Evolutionary conservation across 2,797 vertebrate genomes (phyloP), one percentile per base, ranked within the genome.

Genomic region (Melanogrammus aeglefinus): DNA sequence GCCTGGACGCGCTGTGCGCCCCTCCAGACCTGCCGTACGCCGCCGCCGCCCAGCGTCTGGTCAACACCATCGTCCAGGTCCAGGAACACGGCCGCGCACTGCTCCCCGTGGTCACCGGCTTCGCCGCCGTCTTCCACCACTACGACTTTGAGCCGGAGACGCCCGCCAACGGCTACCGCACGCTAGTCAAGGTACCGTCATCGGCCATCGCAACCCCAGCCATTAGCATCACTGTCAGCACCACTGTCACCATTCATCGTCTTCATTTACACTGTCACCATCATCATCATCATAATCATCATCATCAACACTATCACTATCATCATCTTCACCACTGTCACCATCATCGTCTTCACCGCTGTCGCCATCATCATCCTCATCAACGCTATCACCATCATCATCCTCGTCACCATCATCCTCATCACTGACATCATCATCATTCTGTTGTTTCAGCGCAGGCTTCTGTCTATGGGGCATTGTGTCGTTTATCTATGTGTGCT

Each of bases 131-230:
- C 73, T 95, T 88, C 77, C 93, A 94, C 75, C 92, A 93, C 75
- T 95, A 93, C 21, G 94, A 95, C 88, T 91, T 95, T 18, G 93
- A 94, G 1, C 76, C 75, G 10, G 74, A 91, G 29, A 94, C 94
- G 0, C 94, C 94, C 0, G 94, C 90, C 2, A 95, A 95, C 10
- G 94, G 94, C 12, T 95, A 94, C 86, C 94, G 94, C 71, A 93
- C 93, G 0, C 88, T 95, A 79, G 91, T 94, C 35, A 95, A 95
- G 92, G 94, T 95, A 89, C 57, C 57, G 1, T 6, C 14, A 21
- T 47, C 10, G 13, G 31, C 4, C 31, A 4, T 33, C 31, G 3
- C 31, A 33, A 33, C 3, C 31, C 0, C 31, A 2, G 31, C 3
- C 31, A 33, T 33, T 3, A 33, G 31, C 31, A 4, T 33, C 31